These are phyloP conservation scores for Microtus richardsoni DNA, from an alignment of 2,113 vertebrate species.

Conservation along the genomic window DNA sequence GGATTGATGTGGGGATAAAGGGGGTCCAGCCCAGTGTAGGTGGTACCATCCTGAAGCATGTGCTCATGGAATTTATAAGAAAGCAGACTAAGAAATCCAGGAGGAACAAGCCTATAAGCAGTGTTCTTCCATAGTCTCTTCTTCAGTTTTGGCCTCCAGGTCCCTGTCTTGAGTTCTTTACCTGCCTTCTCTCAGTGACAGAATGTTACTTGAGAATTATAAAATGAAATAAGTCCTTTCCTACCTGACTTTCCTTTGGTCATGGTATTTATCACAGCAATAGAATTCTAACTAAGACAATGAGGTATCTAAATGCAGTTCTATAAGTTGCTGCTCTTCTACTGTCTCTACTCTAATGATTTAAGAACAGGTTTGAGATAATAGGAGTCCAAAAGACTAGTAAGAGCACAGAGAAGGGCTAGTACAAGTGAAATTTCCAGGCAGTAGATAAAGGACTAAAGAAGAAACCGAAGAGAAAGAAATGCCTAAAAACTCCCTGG, in stretches of 20 bases:
- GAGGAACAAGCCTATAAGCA: neutral
- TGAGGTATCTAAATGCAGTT: constrained; percentile 25
- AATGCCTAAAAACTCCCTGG: constrained; percentile 14
- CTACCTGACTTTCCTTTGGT: neutral
- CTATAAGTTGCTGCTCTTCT: neutral
- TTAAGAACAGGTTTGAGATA: neutral
- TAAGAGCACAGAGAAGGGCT: neutral
- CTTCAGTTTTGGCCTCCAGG: neutral
- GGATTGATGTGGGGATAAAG: neutral
- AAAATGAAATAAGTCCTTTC: neutral
- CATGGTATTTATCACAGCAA: neutral
- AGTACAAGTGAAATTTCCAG: constrained; percentile 5
- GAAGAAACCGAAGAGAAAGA: neutral
- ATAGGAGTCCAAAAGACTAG: neutral
- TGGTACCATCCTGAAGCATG: neutral
- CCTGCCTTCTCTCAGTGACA: neutral
- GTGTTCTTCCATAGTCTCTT: too few relatives aligned
- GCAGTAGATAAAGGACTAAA: neutral
- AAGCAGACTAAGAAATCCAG: neutral
- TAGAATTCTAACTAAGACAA: neutral
- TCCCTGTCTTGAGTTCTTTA: neutral
- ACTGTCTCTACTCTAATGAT: constrained; percentile 11
- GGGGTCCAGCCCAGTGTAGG: neutral
- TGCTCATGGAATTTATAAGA: neutral
- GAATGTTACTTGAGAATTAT: neutral